Evolutionary conservation across 2,113 vertebrate species (phyloP), one percentile per base, ranked within the genome.

Genomic region (Ciconia boyciana): DNA sequence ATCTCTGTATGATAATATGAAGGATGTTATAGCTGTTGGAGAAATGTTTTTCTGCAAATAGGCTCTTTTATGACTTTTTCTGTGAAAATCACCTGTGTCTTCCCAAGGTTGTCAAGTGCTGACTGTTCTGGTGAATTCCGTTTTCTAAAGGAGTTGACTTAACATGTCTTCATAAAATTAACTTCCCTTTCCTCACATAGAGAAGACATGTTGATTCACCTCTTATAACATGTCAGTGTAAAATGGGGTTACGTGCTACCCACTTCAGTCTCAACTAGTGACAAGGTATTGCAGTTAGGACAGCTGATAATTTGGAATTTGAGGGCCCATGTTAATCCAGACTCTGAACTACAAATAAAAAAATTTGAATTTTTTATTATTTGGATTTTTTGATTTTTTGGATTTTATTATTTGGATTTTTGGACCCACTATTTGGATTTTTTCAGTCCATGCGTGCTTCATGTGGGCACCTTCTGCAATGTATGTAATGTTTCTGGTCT

Each of bases 241-340:
- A 70, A 91, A 79, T 4, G 1, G 7, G 8, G 2, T 66, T 75
- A 44, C 1, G 3, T 2, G 0, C 39, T 75, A 17, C 25, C 5
- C 3, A 1, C 34, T 85, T 68, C 10, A 43, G 12, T 69, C 8
- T 72, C 28, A 34, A 4, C 51, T 62, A 61, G 16, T 29, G 24
- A 61, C 29, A 49, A 77, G 5, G 6, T 71, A 34, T 28, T 87
- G 21, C 22, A 60, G 31, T 83, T 87, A 44, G 31, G 32, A 39
- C 26, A 78, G 34, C 17, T 65, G 54, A 10, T 52, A 75, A 48
- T 60, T 84, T 58, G 36, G 31, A 83, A 43, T 74, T 49, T 49
- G 29, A 41, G 9, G 8, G 22, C 60, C 19, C 4, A 1, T 32
- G 22, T 44, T 82, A 49, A 79, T 84, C 10, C 39, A 57, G 69